Evolutionary conservation across 2,797 vertebrate species (phyloP).

Genomic region (Phoxinus dragarum): DNA sequence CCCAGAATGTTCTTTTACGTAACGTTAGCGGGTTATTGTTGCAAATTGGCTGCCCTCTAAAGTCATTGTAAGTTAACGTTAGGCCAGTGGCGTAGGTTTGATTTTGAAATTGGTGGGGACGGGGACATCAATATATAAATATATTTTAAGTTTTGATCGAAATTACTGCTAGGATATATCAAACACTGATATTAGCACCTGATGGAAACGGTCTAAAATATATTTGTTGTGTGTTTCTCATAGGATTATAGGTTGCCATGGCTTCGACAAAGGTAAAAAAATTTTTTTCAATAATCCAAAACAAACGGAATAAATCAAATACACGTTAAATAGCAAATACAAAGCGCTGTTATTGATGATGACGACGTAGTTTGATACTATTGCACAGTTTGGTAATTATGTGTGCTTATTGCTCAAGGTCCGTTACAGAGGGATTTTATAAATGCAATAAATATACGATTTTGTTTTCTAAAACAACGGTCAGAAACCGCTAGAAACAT

Average conservation of each 20-base stretch:
- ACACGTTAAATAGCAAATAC: neutral
- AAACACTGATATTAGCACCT: neutral
- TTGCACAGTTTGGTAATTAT: conserved; percentile 20
- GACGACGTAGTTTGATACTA: neutral
- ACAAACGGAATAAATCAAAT: neutral
- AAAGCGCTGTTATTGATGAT: neutral
- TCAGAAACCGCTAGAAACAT: neutral
- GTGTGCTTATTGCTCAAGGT: neutral
- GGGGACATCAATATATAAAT: too few relatives aligned
- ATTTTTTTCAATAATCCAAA: neutral
- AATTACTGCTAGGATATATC: too few relatives aligned
- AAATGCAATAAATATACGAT: neutral
- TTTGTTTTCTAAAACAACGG: neutral
- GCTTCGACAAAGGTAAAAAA: conserved; percentile 6
- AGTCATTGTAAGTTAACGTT: too few relatives aligned
- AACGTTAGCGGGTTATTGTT: neutral
- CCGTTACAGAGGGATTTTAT: neutral
- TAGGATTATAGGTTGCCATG: conserved; percentile 8
- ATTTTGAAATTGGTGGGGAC: too few relatives aligned
- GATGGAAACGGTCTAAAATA: neutral
- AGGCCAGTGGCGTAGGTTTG: too few relatives aligned
- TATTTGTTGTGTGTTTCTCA: neutral
- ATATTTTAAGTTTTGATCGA: too few relatives aligned
- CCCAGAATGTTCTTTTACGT: neutral
- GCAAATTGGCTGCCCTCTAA: neutral